Base-by-base conservation (phyloP, 2,797 vertebrate species). In the Danio tinwini region DNA sequence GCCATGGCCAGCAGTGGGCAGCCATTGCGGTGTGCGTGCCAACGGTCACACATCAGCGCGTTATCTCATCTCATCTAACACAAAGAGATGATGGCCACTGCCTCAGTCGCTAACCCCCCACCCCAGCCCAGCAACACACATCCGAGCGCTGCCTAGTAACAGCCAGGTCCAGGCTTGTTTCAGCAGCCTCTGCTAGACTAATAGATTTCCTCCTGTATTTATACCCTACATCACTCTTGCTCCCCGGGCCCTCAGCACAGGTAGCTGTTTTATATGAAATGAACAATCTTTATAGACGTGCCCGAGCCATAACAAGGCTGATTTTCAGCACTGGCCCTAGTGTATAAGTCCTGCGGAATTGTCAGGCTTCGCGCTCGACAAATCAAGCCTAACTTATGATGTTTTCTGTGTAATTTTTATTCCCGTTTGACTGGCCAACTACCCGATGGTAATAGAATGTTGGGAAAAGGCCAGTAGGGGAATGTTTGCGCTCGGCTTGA, bases 351-450 rank as follows among this genome's bases (percentile, higher is more conserved):
- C 96, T 92, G 88, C 89, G 89, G 94, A 96, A 95, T 96, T 96
- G 96, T 98, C 96, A 96, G 92, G 91, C 92, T 93, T 95, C 94
- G 93, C 91, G 92, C 95, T 95, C 95, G 92, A 97, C 97, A 97
- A 97, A 98, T 97, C 96, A 96, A 95, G 93, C 93, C 93, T 98
- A 98, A 97, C 95, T 90, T 97, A 97, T 97, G 95, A 96, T 96
- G 96, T 96, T 96, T 94, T 94, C 93, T 89, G 93, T 93, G 95
- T 95, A 95, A 97, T 97, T 97, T 97, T 96, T 98, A 97, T 97
- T 95, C 95, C 94, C 93, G 91, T 96, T 95, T 96, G 96, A 97
- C 96, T 96, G 94, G 89, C 87, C 90, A 89, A 91, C 88, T 89
- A 92, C 88, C 87, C 86, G 72, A 87, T 90, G 89, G 90, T 91